phyloP scores from a whole-genome alignment of 1,140 invertebrate genomes.

The Drosophila virilis region DNA sequence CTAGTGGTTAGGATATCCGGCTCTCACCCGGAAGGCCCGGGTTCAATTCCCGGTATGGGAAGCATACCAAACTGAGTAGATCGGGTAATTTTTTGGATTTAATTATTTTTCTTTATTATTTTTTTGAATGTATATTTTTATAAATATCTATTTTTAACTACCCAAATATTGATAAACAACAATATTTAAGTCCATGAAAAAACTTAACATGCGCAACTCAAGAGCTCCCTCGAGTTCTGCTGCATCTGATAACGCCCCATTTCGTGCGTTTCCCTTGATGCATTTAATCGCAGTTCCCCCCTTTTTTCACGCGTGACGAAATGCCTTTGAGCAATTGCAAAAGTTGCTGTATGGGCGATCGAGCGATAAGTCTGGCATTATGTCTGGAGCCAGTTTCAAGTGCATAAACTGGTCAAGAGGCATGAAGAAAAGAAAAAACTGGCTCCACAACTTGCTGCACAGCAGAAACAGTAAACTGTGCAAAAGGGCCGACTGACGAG shows the following conservation, averaged over 20 bases:
- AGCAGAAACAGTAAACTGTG: constrained; percentile 13
- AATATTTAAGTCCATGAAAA: background rate
- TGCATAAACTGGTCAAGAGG: constrained; percentile 12
- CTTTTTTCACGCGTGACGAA: constrained; percentile 31
- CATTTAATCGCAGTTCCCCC: constrained; percentile 13
- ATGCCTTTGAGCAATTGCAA: constrained; percentile 1
- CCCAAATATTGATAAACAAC: no score
- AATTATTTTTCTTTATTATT: no score
- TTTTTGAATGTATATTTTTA: no score
- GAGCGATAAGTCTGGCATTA: constrained; percentile 24
- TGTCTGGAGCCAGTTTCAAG: constrained; percentile 33
- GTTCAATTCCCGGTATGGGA: constrained; percentile 94
- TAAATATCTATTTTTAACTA: no score
- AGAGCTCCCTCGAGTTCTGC: background rate
- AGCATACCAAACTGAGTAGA: constrained; percentile 46
- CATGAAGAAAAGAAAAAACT: constrained; percentile 27
- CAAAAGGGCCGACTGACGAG: constrained; percentile 27
- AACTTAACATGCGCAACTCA: background rate
- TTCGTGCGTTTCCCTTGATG: background rate
- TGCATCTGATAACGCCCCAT: background rate
- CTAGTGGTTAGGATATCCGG: constrained; percentile 57
- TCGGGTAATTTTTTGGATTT: no score
- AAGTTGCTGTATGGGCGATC: constrained; percentile 10
- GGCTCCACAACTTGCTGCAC: constrained; percentile 12
- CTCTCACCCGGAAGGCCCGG: constrained; percentile 91